Evolutionary conservation across 2,888 invertebrate genomes (phyloP).

Genomic region (Meliscaeva auricollis): DNA sequence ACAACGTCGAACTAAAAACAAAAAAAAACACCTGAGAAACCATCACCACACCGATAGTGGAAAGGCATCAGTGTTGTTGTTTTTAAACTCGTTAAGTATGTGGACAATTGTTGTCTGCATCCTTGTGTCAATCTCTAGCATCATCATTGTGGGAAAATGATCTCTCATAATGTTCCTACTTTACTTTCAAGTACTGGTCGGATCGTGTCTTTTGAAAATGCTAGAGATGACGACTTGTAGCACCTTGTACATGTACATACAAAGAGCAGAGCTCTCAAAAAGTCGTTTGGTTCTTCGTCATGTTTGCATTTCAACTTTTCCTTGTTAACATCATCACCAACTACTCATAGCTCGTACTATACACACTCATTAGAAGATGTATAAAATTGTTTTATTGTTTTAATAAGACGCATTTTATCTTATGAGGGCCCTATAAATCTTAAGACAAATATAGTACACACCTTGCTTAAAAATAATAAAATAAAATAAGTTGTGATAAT

Average conservation of each 20-base stretch:
- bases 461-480: not conserved
- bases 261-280: constrained; percentile 30
- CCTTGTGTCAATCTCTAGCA: constrained; percentile 61
- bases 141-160: constrained; percentile 68
- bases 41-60: constrained; percentile 45
- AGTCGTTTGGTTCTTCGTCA: constrained; percentile 16
- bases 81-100: constrained; percentile 30
- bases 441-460: not conserved
- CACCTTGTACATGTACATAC: not conserved
- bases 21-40: constrained; percentile 9
- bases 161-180: constrained; percentile 65
- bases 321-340: constrained; percentile 18
- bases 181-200: constrained; percentile 61
- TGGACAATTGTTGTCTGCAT: constrained; percentile 74
- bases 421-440: constrained; percentile 28
- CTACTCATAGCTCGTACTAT: not conserved
- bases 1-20: constrained; percentile 42
- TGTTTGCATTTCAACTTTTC: constrained; percentile 10
- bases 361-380: constrained; percentile 2
- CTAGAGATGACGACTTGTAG: constrained; percentile 34
- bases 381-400: constrained; percentile 46
- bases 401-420: constrained; percentile 49
- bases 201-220: constrained; percentile 69
- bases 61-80: constrained; percentile 16
- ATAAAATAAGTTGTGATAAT: not conserved